Percentiles rank a stretch among this genome's conserved stretches.
Conservation (phyloP, 2,113 vertebrate genomes). For the Bubalus kerabau region DNA sequence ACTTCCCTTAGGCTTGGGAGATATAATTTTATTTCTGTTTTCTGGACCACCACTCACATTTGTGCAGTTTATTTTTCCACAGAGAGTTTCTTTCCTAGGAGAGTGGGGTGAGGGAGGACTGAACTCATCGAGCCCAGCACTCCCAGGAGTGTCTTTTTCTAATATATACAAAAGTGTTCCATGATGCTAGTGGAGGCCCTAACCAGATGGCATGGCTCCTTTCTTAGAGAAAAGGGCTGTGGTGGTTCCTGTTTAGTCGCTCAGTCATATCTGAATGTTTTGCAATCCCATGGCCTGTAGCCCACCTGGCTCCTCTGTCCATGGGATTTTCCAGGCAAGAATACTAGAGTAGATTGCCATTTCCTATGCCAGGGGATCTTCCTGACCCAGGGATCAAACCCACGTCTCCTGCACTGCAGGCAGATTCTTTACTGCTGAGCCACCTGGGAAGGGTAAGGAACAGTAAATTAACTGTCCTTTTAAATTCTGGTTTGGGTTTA, state of each 20-base stretch:
- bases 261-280: neutral
- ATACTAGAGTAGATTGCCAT: neutral
- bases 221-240: neutral
- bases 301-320: neutral
- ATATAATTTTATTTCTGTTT: neutral
- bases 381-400: neutral
- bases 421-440: neutral
- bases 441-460: rapidly evolving
- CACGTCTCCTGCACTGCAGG: neutral
- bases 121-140: neutral
- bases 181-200: neutral
- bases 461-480: neutral
- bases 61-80: neutral
- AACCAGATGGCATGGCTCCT: neutral
- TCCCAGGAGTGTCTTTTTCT: neutral
- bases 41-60: neutral
- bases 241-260: neutral
- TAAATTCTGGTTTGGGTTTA: slow-evolving; percentile 67
- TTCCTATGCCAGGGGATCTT: neutral
- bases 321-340: neutral
- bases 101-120: neutral
- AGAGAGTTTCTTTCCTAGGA: neutral
- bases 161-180: neutral
- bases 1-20: neutral
- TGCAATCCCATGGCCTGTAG: neutral